Conservation (phyloP, 2,888 invertebrate species). For the Thereva nobilitata region DNA sequence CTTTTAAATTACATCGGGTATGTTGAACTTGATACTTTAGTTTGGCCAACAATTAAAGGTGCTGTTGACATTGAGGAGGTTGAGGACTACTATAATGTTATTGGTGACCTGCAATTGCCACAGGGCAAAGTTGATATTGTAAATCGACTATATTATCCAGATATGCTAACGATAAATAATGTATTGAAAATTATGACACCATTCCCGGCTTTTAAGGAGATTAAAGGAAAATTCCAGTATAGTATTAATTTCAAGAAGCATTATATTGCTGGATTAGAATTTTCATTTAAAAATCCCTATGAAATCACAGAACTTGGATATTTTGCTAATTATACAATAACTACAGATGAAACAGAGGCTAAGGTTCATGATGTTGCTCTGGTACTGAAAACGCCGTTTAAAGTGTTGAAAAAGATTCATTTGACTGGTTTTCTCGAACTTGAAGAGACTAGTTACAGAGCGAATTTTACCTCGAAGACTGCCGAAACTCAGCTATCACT, state of each 20-base stretch:
- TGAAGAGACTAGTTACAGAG: slow-evolving; percentile 61
- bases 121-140: slow-evolving; percentile 62
- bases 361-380: slow-evolving; percentile 60
- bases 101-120: slow-evolving; percentile 61
- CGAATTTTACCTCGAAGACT: slow-evolving; percentile 61
- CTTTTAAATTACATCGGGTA: slow-evolving; percentile 61
- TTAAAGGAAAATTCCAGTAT: slow-evolving; percentile 61
- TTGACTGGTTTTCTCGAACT: slow-evolving; percentile 58
- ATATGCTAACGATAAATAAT: slow-evolving; percentile 60
- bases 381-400: slow-evolving; percentile 62
- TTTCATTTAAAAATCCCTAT: slow-evolving; percentile 58
- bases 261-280: slow-evolving; percentile 59
- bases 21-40: slow-evolving; percentile 62
- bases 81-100: slow-evolving; percentile 58
- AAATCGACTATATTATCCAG: slow-evolving; percentile 63
- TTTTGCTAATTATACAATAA: slow-evolving; percentile 60
- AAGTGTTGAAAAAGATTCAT: slow-evolving; percentile 60
- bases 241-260: slow-evolving; percentile 57
- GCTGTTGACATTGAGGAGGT: slow-evolving; percentile 63
- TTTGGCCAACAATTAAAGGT: slow-evolving; percentile 64
- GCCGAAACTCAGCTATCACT: slow-evolving; percentile 60
- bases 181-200: slow-evolving; percentile 63
- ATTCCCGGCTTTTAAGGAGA: slow-evolving; percentile 57
- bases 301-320: slow-evolving; percentile 56
- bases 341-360: slow-evolving; percentile 55